Conservation (phyloP, 2,888 invertebrate species). For the Miltochrista miniata region DNA sequence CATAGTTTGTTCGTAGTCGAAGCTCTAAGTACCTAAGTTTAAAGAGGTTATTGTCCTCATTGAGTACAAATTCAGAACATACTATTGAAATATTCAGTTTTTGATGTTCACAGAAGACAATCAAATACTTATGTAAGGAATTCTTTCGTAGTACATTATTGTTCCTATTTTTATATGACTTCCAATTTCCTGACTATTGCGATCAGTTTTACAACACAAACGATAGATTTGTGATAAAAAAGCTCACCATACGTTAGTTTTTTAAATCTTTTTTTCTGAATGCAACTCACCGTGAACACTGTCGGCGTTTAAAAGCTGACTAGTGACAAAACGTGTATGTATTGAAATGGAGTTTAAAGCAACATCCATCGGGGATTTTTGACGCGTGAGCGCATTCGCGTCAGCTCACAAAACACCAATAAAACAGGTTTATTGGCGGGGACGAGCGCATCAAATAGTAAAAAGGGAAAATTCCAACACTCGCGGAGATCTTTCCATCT, state of each 20-base stretch:
- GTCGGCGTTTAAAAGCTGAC: background rate
- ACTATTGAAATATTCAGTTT: too few species aligned
- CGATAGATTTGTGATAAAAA: too few species aligned
- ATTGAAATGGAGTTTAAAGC: constrained; percentile 24
- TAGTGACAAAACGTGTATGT: constrained; percentile 22
- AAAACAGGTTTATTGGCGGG: constrained; percentile 69
- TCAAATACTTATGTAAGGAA: too few species aligned
- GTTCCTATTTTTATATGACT: too few species aligned
- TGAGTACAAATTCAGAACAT: too few species aligned
- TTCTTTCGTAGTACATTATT: too few species aligned
- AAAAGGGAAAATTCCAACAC: constrained; percentile 56
- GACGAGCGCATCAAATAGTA: constrained; percentile 50
- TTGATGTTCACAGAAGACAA: too few species aligned
- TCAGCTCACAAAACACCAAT: constrained; percentile 53
- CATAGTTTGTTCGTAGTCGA: too few species aligned
- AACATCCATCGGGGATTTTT: constrained; percentile 21
- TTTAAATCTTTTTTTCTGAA: background rate
- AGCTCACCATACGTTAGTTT: background rate
- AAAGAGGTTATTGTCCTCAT: too few species aligned
- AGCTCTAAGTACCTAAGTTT: too few species aligned
- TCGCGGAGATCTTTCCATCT: constrained; percentile 42
- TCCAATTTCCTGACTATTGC: too few species aligned
- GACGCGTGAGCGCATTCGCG: constrained; percentile 26
- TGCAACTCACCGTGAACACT: background rate
- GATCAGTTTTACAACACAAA: too few species aligned